phyloP scores from a whole-genome alignment of 2,888 invertebrate genomes.

The Fragum fragum region DNA sequence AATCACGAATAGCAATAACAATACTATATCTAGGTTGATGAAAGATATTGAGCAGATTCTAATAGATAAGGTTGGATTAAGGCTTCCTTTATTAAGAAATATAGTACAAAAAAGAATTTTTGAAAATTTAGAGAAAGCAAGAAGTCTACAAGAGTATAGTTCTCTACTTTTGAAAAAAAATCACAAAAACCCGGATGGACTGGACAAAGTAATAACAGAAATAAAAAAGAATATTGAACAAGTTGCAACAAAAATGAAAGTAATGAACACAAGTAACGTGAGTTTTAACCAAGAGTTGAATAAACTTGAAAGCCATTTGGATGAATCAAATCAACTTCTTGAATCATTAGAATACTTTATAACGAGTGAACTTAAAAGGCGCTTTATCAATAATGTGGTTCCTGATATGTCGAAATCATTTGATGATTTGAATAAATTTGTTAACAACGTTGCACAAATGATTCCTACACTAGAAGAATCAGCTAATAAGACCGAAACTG shows the following conservation, averaged over 20 bases:
- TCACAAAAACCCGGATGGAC: neutral
- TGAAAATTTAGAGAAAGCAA: conserved; percentile 34
- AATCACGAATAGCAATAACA: conserved; percentile 28
- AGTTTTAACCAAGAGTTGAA: neutral
- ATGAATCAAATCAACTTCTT: conserved; percentile 16
- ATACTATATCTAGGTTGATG: conserved; percentile 11
- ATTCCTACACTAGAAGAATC: neutral
- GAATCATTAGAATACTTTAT: conserved; percentile 29
- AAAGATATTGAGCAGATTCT: conserved; percentile 15
- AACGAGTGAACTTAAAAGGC: conserved; percentile 8
- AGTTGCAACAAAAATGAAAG: neutral
- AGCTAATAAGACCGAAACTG: neutral
- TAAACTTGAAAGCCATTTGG: neutral
- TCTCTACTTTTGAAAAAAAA: conserved; percentile 1
- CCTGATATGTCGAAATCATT: neutral
- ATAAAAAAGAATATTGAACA: neutral
- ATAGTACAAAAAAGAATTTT: conserved; percentile 32
- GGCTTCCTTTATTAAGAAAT: conserved; percentile 40
- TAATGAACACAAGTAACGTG: neutral
- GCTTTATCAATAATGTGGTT: conserved; percentile 22
- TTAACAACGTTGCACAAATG: neutral
- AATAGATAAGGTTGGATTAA: conserved; percentile 24
- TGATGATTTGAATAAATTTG: neutral
- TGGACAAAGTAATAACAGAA: conserved; percentile 1
- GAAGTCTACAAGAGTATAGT: neutral